These are phyloP conservation scores for Coptodon bakossiorum DNA, from an alignment of 2,113 vertebrate genomes.

Conservation along the genomic window DNA sequence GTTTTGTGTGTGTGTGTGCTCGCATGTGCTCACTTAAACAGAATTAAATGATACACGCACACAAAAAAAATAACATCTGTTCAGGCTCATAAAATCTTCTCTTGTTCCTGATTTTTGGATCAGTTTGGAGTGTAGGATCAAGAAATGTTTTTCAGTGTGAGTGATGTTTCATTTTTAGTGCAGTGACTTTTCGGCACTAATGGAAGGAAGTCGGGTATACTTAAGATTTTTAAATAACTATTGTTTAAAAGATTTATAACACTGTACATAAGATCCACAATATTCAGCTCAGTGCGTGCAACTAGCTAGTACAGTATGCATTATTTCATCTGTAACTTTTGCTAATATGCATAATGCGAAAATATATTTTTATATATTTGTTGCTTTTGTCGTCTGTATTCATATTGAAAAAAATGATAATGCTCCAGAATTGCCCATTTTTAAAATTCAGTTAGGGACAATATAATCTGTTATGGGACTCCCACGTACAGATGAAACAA, in stretches of 20 bases:
- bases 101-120: not conserved
- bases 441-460: not conserved
- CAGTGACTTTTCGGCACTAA: not conserved
- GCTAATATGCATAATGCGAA: not conserved
- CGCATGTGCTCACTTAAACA: not conserved
- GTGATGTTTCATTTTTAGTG: not conserved
- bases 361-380: not conserved
- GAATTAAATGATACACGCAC: constrained; percentile 18
- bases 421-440: not conserved
- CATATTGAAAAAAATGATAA: not conserved
- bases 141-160: not conserved
- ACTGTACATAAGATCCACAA: not conserved
- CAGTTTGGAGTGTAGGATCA: not conserved
- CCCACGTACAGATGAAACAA: not conserved
- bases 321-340: not conserved
- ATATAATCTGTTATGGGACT: not conserved
- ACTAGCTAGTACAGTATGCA: fast-evolving
- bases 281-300: not conserved
- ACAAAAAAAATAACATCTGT: constrained; percentile 15
- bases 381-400: fast-evolving
- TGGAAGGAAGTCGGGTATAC: not conserved
- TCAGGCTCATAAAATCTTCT: constrained; percentile 4
- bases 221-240: not conserved
- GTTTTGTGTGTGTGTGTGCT: not conserved
- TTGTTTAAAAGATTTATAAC: not conserved